Conservation (phyloP, 37 sponge, comb jelly and placozoan species). For the Cliona cf. orientalis region DNA sequence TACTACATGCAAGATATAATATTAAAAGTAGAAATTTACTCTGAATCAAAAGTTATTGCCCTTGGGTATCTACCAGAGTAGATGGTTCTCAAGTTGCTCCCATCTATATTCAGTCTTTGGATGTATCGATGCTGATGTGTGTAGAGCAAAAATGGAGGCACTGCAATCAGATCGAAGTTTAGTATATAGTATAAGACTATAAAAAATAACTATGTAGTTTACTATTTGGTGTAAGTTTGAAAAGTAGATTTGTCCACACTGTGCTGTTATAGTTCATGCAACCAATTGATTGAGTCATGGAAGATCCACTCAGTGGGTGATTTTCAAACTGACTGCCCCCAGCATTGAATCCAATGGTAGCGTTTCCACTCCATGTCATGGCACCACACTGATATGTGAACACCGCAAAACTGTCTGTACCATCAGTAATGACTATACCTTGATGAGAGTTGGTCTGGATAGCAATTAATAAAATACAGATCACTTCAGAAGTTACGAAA, state of each 20-base stretch:
- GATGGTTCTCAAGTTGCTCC: not conserved
- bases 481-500: too few species aligned
- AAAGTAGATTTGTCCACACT: conserved; percentile 32
- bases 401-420: conserved; percentile 20
- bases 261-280: conserved; percentile 4
- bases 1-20: too few species aligned
- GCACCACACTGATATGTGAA: conserved; percentile 43
- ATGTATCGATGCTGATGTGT: not conserved
- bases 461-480: too few species aligned
- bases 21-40: too few species aligned
- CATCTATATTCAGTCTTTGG: not conserved
- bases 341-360: conserved; percentile 44
- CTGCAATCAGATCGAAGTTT: not conserved
- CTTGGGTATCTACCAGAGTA: not conserved
- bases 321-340: conserved; percentile 22
- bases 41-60: conserved; percentile 3
- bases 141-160: conserved; percentile 9
- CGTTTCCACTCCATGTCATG: conserved; percentile 27
- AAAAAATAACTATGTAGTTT: not conserved
- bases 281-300: not conserved
- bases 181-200: not conserved
- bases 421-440: conserved; percentile 24
- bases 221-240: conserved; percentile 13
- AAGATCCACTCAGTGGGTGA: conserved; percentile 17
- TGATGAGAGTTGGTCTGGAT: conserved; percentile 43